Base-by-base conservation (phyloP, 2,113 vertebrate genomes). In the Xiphophorus hellerii region DNA sequence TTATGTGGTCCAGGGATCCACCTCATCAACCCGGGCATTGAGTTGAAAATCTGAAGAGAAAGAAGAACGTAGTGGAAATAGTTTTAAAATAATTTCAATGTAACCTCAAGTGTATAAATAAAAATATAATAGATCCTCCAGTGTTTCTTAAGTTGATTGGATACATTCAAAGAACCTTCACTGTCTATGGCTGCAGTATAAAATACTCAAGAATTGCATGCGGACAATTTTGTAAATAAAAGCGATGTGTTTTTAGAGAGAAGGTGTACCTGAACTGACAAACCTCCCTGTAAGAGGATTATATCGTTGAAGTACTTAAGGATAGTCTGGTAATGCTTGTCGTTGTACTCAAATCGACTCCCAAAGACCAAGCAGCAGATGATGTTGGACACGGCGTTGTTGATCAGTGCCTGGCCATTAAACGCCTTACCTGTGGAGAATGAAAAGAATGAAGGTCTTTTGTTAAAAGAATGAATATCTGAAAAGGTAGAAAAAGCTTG, bases 1-100 rank as follows among this genome's bases (percentile, higher is more conserved):
- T 88, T 81, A 78, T 96, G 96, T 0, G 93, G 10, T 76, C 96
- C 96, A 66, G 96, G 96, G 0, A 96, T 0, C 74, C 82, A 81
- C 13, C 81, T 91, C 79, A 97, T 85, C 87, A 96, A 22, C 48
- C 81, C 44, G 0, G 96, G 96, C 0, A 93, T 28, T 0, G 27
- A 0, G 66, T 90, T 93, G 51, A 93, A 96, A 17, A 95, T 6
- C 96, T 97, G 81, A 62, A 71, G 4, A 82, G 75, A 6, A 58
- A 0, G 0, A 66, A 48, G n/a, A 66, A 12, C 14, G 5, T 31
- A 30, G 39, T 0, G 8, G 1, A 27, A 14, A 0, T 8, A 31
- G 22, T 58, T 58, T 58, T 58, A 11, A 58, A 58, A 10, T 58
- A 2, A 58, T 25, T 58, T 58, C 51, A 58, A n/a, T 10, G 20